Conservation (phyloP, 2,113 vertebrate species). For the Psittacula cyanocephala region DNA sequence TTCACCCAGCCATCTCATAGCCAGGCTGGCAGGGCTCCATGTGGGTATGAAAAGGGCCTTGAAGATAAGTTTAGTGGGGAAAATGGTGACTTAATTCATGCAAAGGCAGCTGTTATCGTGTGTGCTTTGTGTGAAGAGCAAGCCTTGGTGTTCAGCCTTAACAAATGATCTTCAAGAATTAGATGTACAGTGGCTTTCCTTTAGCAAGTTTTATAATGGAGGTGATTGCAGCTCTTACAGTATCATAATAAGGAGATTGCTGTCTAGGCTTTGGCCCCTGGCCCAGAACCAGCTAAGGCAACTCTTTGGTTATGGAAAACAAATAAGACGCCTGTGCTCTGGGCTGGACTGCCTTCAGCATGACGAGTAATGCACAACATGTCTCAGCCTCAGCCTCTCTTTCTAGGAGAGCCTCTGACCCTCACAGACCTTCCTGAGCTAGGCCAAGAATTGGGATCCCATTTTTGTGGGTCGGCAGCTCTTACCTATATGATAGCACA, state of each 20-base stretch:
- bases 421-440: background rate
- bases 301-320: background rate
- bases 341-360: background rate
- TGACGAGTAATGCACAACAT: background rate
- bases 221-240: background rate
- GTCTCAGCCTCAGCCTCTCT: background rate
- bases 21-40: background rate
- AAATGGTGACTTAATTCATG: background rate
- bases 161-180: background rate
- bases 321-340: background rate
- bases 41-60: background rate
- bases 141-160: background rate
- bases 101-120: background rate
- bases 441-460: background rate
- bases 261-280: background rate
- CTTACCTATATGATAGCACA: background rate
- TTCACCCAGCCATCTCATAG: background rate
- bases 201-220: background rate
- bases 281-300: background rate
- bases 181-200: background rate
- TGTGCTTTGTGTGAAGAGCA: background rate
- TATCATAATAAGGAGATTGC: background rate
- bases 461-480: background rate
- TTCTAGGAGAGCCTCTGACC: background rate
- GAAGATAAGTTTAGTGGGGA: background rate